Evolutionary conservation across 53 echinoderm and acorn worm genomes (phyloP), one percentile per base, ranked within the genome.

Genomic region (Temnopleurus reevesii): DNA sequence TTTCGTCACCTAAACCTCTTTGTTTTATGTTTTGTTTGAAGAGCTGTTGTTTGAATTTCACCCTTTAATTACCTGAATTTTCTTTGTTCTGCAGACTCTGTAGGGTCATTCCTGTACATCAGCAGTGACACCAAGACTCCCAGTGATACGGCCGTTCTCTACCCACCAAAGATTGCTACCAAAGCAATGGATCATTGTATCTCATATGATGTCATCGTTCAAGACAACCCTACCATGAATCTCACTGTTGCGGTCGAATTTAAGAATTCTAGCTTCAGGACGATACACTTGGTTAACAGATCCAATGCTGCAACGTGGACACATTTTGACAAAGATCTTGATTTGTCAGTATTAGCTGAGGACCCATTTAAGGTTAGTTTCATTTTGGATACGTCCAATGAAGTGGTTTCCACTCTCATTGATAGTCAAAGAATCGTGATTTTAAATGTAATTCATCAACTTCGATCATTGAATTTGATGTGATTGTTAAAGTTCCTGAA

Each of bases 291-390:
- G 12, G 28, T 86, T 64, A 61, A 63, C 41, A 47, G 30, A 21
- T 25, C 46, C 28, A 63, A 26, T 23, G 61, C 86, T 0, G 21
- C 86, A 26, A 45, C 45, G 41, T 86, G 86, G 86, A 63, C 86
- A 9, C 46, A 28, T 46, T 60, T 63, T 45, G 27, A 86, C 46
- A 26, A 9, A 15, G 46, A 45, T 6, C 27, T 86, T 26, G 45
- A 35, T 25, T 28, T 86, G 5, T 46, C 26, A 18, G 3, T 86
- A 6, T 45, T 86, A 45, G 27, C 24, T 5, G 64, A 86, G 26
- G 86, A 86, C 15, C 45, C 29, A 19, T 86, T 86, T 47, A 61
- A 86, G 86, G 86, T 86, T n/a, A n/a, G n/a, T n/a, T n/a, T n/a
- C n/a, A n/a, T n/a, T n/a, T n/a, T n/a, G n/a, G n/a, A n/a, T n/a